Conservation (phyloP, 2,888 invertebrate genomes). For the Nematopogon swammerdamellus region DNA sequence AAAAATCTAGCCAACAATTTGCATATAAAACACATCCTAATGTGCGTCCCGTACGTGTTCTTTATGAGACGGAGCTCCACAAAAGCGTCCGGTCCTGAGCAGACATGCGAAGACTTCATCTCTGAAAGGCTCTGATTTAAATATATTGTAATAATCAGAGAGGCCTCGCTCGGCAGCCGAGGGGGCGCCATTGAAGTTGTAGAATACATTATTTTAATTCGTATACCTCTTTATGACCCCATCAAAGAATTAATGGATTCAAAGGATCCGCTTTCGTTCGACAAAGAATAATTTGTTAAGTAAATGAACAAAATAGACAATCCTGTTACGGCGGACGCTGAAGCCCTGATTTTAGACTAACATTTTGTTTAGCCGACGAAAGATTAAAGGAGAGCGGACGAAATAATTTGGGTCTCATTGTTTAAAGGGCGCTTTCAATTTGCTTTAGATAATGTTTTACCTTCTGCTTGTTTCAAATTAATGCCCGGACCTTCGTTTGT, state of each 20-base stretch:
- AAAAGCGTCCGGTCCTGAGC: conserved; percentile 21
- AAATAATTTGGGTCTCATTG: neutral
- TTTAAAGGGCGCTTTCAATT: neutral
- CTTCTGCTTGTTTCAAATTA: too few species aligned
- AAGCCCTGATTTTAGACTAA: neutral
- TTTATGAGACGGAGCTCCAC: conserved; percentile 43
- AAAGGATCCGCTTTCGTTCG: conserved; percentile 53
- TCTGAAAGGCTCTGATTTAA: conserved; percentile 54
- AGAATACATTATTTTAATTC: conserved; percentile 57
- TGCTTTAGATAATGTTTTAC: neutral
- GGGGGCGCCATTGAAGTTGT: conserved; percentile 49
- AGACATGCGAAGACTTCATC: conserved; percentile 28
- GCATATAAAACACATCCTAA: conserved; percentile 55
- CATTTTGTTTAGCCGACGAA: conserved; percentile 44
- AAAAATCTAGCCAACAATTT: conserved; percentile 54
- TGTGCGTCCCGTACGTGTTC: conserved; percentile 45
- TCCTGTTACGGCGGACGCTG: conserved; percentile 32
- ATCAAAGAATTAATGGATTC: conserved; percentile 54
- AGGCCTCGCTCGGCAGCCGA: conserved; percentile 25
- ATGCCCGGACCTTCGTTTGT: too few species aligned
- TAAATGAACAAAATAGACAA: conserved; percentile 53
- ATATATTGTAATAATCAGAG: conserved; percentile 51
- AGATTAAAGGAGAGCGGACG: conserved; percentile 37
- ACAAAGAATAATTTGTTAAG: conserved; percentile 58
- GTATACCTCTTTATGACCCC: conserved; percentile 54